Conservation (phyloP, 2,113 vertebrate genomes). For the Heptranchias perlo region DNA sequence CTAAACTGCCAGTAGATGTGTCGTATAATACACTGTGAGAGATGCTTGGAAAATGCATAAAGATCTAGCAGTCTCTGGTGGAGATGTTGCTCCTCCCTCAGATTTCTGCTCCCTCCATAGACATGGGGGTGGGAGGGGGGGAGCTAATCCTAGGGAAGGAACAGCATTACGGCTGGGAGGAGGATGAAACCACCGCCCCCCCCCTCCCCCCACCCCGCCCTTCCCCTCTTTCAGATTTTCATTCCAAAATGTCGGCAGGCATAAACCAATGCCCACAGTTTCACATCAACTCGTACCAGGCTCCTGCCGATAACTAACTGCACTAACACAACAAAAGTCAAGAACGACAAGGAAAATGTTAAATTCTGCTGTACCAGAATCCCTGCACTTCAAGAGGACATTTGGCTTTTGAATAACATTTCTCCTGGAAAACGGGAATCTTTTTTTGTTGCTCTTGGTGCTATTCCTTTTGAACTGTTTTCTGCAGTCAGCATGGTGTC, state of each 20-base stretch:
- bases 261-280: not conserved
- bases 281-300: too few relatives aligned
- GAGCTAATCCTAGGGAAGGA: not conserved
- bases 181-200: too few relatives aligned
- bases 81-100: not conserved
- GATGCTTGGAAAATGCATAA: not conserved
- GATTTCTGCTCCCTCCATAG: not conserved
- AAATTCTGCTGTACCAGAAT: not conserved
- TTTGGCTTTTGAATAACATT: not conserved
- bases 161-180: not conserved
- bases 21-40: not conserved
- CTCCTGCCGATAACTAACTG: not conserved
- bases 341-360: not conserved
- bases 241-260: not conserved
- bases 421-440: not conserved
- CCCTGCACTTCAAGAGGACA: not conserved
- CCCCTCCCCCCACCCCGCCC: too few relatives aligned
- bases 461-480: not conserved
- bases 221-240: not conserved
- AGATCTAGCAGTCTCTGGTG: not conserved
- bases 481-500: not conserved
- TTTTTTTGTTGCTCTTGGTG: not conserved
- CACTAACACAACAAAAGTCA: not conserved
- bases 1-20: too few relatives aligned
- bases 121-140: too few relatives aligned